phyloP scores from a whole-genome alignment of 2,888 invertebrate genomes.

The Falcaria lacertinaria region DNA sequence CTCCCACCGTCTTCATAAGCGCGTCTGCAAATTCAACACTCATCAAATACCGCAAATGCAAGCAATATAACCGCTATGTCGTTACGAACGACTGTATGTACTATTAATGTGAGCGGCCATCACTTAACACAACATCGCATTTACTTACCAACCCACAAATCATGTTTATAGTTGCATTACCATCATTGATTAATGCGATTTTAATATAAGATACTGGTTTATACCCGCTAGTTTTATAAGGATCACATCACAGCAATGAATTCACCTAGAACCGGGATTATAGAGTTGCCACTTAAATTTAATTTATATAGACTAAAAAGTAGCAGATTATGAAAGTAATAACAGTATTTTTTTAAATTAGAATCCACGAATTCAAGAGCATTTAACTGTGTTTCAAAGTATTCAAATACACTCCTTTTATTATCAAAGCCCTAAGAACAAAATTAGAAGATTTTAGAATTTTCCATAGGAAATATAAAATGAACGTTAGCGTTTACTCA shows the following conservation, averaged over 20 bases:
- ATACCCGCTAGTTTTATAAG: background rate
- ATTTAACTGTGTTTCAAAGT: too few relatives aligned
- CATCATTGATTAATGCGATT: conserved; percentile 32
- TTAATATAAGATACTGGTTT: conserved; percentile 18
- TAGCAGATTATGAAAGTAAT: too few relatives aligned
- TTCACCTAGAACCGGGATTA: too few relatives aligned
- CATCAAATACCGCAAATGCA: conserved; percentile 63
- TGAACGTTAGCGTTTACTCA: too few relatives aligned
- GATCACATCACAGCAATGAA: background rate
- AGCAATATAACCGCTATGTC: conserved; percentile 47
- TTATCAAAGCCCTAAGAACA: too few relatives aligned
- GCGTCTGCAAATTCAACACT: conserved; percentile 74
- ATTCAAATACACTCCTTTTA: too few relatives aligned
- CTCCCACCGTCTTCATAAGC: conserved; percentile 61
- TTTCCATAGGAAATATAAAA: too few relatives aligned
- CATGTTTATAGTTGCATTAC: conserved; percentile 27
- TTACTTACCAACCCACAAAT: conserved; percentile 22
- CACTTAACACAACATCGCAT: conserved; percentile 31
- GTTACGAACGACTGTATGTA: conserved; percentile 23
- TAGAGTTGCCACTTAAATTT: too few relatives aligned
- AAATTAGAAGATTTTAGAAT: too few relatives aligned
- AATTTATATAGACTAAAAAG: too few relatives aligned
- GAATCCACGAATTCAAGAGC: too few relatives aligned
- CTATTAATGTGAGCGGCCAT: conserved; percentile 35
- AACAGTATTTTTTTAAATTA: too few relatives aligned